Evolutionary conservation across 2,113 vertebrate species (phyloP), one percentile per base, ranked within the genome.

Genomic region (Diphyllodes magnificus): DNA sequence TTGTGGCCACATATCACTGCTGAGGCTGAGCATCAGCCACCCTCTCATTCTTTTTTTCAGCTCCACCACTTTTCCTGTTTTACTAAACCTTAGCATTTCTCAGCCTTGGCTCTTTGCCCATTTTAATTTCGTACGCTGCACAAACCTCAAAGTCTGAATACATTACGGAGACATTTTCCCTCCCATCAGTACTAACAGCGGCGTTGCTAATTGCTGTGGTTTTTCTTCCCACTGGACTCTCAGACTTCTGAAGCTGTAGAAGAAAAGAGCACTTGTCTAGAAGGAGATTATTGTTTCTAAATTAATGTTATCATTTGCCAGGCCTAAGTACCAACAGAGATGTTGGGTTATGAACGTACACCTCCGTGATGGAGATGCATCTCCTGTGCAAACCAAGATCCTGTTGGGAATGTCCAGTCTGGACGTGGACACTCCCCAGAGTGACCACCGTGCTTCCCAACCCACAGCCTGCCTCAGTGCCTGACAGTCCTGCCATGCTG

Each of bases 261-360:
- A 92, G 81, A 81, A 75, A 39, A 77, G 50, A 3, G 6, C 13
- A 20, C 50, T 47, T 40, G 21, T 66, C 86, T 84, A 63, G 47
- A 83, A 88, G 21, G 72, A 50, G 50, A 63, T 86, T 57, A 75
- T 31, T 73, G 76, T 45, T 83, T 47, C 72, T 39, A 81, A 84
- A 81, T 70, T 65, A 83, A 51, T 2, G 15, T 39, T 59, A 54
- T 6, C 10, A 20, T 63, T 86, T 84, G 19, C n/a, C 59, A 81
- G 56, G 56, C 23, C 78, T 21, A 70, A 91, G 28, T 54, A 73
- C 30, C 35, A 24, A 35, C 60, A 65, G 20, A 44, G 24, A 24
- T 3, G 47, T 7, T 66, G 49, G 39, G 2, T 0, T 23, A 35
- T 8, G 50, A 63, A 51, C 0, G 3, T 7, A 45, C 35, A 51